Conservation (phyloP, 2,888 invertebrate genomes). For the Napeogenes inachia region DNA sequence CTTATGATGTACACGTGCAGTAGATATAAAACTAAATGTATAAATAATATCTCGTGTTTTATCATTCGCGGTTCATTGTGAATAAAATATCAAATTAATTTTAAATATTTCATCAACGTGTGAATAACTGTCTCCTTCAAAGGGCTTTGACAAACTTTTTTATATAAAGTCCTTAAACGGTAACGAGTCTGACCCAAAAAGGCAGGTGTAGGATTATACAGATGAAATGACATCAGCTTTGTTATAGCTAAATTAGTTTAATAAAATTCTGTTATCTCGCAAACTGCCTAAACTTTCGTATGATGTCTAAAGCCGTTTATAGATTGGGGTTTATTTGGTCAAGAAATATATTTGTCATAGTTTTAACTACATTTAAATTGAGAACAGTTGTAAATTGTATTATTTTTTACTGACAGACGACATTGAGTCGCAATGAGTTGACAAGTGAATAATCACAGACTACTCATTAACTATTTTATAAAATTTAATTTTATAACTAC, state of each 20-base stretch:
- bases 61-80: neutral
- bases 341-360: slow-evolving; percentile 8
- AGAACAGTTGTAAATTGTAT: no score
- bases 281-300: neutral
- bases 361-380: slow-evolving; percentile 3
- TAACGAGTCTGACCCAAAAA: slow-evolving; percentile 14
- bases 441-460: no score
- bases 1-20: neutral
- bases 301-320: neutral
- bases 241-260: slow-evolving; percentile 11
- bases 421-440: no score
- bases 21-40: neutral
- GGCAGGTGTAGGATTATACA: slow-evolving; percentile 19
- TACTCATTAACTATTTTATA: no score
- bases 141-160: slow-evolving; percentile 19
- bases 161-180: slow-evolving; percentile 15
- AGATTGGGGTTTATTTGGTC: neutral
- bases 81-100: slow-evolving; percentile 8
- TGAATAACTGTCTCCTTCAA: slow-evolving; percentile 5
- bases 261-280: neutral
- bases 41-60: neutral
- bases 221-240: slow-evolving; percentile 12
- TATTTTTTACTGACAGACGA: no score
- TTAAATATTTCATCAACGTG: neutral
- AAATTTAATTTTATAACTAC: no score